Conservation (phyloP, 2,797 vertebrate genomes). For the Hydrophis major region DNA sequence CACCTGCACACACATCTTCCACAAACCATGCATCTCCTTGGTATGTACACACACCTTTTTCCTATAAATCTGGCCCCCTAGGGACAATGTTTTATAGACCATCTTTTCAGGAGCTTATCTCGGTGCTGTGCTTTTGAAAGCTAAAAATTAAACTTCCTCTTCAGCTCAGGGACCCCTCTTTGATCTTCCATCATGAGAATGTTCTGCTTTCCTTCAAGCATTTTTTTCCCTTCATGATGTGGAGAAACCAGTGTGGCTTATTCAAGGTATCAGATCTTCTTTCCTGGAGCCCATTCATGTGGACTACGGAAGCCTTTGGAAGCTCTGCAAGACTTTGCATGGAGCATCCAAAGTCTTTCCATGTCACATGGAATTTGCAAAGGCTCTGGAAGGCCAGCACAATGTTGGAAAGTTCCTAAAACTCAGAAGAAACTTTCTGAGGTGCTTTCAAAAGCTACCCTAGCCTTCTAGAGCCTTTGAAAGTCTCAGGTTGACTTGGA, state of each 20-base stretch:
- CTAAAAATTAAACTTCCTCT: neutral
- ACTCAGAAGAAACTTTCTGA: neutral
- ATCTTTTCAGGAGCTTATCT: neutral
- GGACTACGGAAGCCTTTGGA: neutral
- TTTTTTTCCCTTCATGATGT: neutral
- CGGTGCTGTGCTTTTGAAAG: neutral
- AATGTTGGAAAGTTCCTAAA: neutral
- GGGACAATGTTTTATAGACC: neutral
- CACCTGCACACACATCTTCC: neutral
- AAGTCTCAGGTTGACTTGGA: neutral
- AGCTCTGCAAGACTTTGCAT: neutral
- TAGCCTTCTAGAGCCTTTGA: neutral
- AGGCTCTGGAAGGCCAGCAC: neutral
- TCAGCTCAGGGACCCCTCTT: neutral
- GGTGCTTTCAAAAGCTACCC: neutral
- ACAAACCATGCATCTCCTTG: neutral
- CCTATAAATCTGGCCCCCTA: neutral
- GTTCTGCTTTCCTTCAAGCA: neutral
- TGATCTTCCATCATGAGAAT: neutral
- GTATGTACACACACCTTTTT: neutral
- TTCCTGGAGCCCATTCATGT: neutral
- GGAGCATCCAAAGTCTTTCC: neutral
- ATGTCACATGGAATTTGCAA: neutral
- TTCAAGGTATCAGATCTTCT: neutral
- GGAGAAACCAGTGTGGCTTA: neutral